These are phyloP conservation scores for Lanius ludovicianus DNA, from an alignment of 2,113 vertebrate genomes.

Conservation along the genomic window DNA sequence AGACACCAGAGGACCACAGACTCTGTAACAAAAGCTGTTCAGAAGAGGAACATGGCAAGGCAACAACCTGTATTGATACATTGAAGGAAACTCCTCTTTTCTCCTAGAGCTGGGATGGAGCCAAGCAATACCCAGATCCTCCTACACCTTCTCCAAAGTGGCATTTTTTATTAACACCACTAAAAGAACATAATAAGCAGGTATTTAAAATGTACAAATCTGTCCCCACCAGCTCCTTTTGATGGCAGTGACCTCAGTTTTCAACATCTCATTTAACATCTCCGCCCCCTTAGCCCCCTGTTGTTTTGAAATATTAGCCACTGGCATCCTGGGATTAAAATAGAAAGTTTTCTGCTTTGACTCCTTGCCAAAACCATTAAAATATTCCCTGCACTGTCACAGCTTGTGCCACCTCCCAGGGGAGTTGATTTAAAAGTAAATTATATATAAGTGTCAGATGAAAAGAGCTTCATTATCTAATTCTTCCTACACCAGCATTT, in stretches of 20 bases:
- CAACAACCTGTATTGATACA: neutral
- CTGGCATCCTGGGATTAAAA: neutral
- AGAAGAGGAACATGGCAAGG: neutral
- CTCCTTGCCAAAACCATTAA: constrained; percentile 63
- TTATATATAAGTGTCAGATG: constrained; percentile 61
- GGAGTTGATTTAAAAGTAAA: constrained; percentile 64
- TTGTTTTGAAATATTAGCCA: constrained; percentile 47
- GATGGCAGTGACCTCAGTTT: constrained; percentile 30
- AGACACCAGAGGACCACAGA: neutral
- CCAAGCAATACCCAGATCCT: neutral
- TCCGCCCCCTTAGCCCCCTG: neutral
- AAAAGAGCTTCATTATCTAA: constrained; percentile 69
- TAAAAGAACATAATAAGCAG: neutral
- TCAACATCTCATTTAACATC: neutral
- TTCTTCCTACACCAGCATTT: constrained; percentile 68
- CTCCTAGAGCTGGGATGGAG: neutral
- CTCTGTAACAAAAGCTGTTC: neutral
- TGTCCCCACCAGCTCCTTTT: constrained; percentile 2
- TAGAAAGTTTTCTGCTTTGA: constrained; percentile 49
- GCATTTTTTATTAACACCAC: neutral
- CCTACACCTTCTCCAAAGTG: neutral
- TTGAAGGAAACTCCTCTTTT: neutral
- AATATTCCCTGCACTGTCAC: constrained; percentile 52
- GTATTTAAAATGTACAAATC: neutral
- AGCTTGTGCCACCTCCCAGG: constrained; percentile 60